These are phyloP conservation scores for Musca vetustissima DNA, from an alignment of 1,140 invertebrate genomes.

Conservation along the genomic window DNA sequence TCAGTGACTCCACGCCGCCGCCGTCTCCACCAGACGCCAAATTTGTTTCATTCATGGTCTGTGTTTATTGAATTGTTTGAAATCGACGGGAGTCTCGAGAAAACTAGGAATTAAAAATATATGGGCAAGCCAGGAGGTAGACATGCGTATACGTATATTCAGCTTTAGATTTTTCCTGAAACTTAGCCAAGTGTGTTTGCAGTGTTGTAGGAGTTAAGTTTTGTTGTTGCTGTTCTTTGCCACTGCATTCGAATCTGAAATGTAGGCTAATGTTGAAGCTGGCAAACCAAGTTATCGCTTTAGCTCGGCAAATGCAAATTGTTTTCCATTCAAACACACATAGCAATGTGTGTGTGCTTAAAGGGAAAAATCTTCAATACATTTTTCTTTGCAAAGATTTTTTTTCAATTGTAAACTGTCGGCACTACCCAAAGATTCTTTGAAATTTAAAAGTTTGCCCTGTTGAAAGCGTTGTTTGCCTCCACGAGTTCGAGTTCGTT, in stretches of 20 bases:
- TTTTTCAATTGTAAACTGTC: background rate
- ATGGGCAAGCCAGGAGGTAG: background rate
- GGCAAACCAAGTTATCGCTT: background rate
- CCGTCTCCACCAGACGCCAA: background rate
- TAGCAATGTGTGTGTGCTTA: background rate
- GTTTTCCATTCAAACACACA: background rate
- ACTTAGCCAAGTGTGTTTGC: too few species aligned
- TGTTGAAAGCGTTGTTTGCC: background rate
- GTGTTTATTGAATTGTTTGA: conserved; percentile 16
- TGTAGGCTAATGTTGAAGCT: conserved; percentile 13
- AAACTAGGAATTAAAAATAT: background rate
- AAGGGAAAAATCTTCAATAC: background rate
- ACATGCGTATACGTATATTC: background rate
- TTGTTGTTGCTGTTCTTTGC: background rate
- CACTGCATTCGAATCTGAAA: background rate
- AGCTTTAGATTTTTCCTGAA: too few species aligned
- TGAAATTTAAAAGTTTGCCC: background rate
- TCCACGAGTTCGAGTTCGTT: too few species aligned
- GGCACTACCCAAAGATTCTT: conserved; percentile 1
- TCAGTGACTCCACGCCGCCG: background rate
- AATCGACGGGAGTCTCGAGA: background rate
- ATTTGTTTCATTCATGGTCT: too few species aligned
- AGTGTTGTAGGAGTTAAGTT: background rate
- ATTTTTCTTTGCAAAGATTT: conserved; percentile 14
- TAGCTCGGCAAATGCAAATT: too few species aligned